These are phyloP conservation scores for Yponomeuta sedellus DNA, from an alignment of 2,888 invertebrate species.

Conservation along the genomic window DNA sequence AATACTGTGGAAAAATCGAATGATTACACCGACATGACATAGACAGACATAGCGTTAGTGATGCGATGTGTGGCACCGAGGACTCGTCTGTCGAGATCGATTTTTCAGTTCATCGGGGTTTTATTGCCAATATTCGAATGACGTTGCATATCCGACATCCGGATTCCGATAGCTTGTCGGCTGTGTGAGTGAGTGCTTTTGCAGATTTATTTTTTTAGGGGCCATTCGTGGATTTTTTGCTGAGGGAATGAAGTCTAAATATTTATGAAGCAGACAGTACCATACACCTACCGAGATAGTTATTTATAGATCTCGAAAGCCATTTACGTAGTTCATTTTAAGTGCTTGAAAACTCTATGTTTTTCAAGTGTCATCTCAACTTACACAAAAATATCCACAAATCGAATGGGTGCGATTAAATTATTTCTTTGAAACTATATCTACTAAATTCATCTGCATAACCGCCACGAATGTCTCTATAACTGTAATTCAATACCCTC, in stretches of 20 bases:
- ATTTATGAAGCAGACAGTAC: slow-evolving; percentile 1
- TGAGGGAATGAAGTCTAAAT: slow-evolving; percentile 6
- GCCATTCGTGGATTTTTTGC: neutral
- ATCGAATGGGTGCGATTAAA: too few species aligned
- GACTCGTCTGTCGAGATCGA: slow-evolving; percentile 72
- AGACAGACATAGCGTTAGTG: slow-evolving; percentile 15
- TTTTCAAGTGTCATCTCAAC: too few species aligned
- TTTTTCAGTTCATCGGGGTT: slow-evolving; percentile 74
- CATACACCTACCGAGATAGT: too few species aligned
- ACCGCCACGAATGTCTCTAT: neutral
- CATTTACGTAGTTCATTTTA: too few species aligned
- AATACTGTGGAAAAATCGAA: neutral
- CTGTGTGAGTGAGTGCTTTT: slow-evolving; percentile 1
- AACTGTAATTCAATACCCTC: neutral
- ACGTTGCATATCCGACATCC: slow-evolving; percentile 45
- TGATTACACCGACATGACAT: neutral
- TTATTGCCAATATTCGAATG: slow-evolving; percentile 72
- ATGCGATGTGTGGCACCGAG: slow-evolving; percentile 25
- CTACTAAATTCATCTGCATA: neutral
- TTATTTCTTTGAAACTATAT: neutral
- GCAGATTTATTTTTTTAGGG: slow-evolving; percentile 8
- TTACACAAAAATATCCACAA: too few species aligned
- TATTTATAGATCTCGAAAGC: too few species aligned
- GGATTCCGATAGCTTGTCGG: slow-evolving; percentile 32
- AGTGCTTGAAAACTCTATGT: too few species aligned